Percentiles rank a stretch among this genome's conserved stretches.
phyloP scores from a whole-genome alignment of 2,888 invertebrate genomes.

The Rhingia rostrata region DNA sequence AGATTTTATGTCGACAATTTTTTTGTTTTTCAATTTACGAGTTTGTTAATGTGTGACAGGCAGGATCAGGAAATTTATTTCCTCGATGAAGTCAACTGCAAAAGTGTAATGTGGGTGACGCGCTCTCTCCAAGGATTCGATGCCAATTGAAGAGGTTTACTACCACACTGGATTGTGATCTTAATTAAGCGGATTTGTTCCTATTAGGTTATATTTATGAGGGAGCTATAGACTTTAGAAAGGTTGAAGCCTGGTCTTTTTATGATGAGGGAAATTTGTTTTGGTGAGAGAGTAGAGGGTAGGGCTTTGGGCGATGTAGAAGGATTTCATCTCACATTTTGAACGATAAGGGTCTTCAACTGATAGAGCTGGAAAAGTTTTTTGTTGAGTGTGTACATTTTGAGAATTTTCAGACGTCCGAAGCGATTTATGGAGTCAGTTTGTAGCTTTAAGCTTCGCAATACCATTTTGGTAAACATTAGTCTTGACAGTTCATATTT shows the following conservation, averaged over 20 bases:
- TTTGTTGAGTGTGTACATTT: too few species aligned
- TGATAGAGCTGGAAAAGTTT: too few species aligned
- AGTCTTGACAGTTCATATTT: too few species aligned
- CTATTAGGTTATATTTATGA: constrained; percentile 35
- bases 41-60: constrained; percentile 59
- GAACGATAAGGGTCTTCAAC: too few species aligned
- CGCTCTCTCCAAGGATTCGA: background rate
- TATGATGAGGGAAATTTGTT: too few species aligned
- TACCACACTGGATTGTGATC: constrained; percentile 49
- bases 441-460: too few species aligned
- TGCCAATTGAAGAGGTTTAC: constrained; percentile 44
- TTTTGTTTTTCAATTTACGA: constrained; percentile 58
- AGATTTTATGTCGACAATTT: constrained; percentile 64
- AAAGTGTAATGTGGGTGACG: constrained; percentile 10
- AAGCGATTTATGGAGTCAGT: too few species aligned
- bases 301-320: too few species aligned
- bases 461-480: too few species aligned
- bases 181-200: constrained; percentile 55
- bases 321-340: too few species aligned
- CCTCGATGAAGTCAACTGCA: constrained; percentile 32
- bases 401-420: too few species aligned
- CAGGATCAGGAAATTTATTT: constrained; percentile 54
- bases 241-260: background rate
- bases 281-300: too few species aligned
- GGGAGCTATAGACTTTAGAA: background rate